These are phyloP conservation scores for Eulemur macaco DNA, from an alignment of 2,113 vertebrate species.

Conservation along the genomic window DNA sequence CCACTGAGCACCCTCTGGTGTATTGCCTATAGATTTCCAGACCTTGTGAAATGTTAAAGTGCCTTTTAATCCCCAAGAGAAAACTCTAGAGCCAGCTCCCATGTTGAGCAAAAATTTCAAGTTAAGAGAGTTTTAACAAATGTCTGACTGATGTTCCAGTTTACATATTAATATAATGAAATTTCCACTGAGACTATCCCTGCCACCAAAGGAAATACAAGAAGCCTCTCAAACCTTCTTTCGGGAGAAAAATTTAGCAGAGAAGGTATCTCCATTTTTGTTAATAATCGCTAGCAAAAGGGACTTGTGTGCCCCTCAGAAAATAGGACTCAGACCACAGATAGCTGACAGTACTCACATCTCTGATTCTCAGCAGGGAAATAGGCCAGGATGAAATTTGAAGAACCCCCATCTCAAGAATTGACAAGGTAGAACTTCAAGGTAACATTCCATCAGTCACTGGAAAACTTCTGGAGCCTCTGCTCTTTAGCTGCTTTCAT, in stretches of 20 bases:
- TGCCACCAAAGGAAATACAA: conserved; percentile 3
- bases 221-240: neutral
- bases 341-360: neutral
- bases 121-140: conserved; percentile 28
- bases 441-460: neutral
- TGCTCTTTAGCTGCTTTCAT: conserved; percentile 16
- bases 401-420: neutral
- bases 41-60: neutral
- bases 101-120: neutral
- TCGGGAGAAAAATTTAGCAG: conserved; percentile 25
- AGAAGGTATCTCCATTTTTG: neutral
- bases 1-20: neutral
- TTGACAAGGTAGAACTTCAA: neutral
- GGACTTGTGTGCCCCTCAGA: neutral
- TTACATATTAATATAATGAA: neutral
- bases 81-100: neutral
- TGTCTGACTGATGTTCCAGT: neutral
- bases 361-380: neutral
- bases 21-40: conserved; percentile 33
- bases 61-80: conserved; percentile 29
- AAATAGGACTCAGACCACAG: neutral
- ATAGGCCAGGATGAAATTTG: neutral
- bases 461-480: conserved; percentile 17
- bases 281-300: neutral
- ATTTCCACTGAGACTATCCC: neutral